Evolutionary conservation across 1,140 invertebrate genomes (phyloP).

Genomic region (Drosophila guanche): DNA sequence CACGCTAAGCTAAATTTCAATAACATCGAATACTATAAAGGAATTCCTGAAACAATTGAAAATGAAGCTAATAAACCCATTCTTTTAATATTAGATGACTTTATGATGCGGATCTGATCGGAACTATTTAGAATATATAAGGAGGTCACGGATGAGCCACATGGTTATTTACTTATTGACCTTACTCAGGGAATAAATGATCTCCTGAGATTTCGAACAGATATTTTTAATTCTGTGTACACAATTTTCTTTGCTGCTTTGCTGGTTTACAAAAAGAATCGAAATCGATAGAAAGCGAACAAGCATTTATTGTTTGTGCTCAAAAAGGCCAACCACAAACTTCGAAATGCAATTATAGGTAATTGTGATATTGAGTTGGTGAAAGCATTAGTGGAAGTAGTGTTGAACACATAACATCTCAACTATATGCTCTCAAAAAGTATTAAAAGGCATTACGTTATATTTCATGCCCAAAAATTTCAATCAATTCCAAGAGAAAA

Average conservation of each 20-base stretch:
- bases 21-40: too few relatives aligned
- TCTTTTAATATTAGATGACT: too few relatives aligned
- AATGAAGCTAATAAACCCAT: too few relatives aligned
- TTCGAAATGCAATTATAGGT: slow-evolving; percentile 5
- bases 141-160: slow-evolving; percentile 2
- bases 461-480: slow-evolving; percentile 1
- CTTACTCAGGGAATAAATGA: slow-evolving; percentile 8
- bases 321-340: slow-evolving; percentile 1
- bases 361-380: background rate
- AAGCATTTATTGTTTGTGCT: slow-evolving; percentile 12
- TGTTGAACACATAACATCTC: slow-evolving; percentile 1
- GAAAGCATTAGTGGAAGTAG: slow-evolving; percentile 2
- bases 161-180: slow-evolving; percentile 18
- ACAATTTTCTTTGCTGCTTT: slow-evolving; percentile 6
- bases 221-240: slow-evolving; percentile 7
- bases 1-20: too few relatives aligned
- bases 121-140: slow-evolving; percentile 10
- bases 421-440: background rate
- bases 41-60: too few relatives aligned
- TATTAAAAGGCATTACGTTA: slow-evolving; percentile 12
- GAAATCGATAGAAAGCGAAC: slow-evolving; percentile 11
- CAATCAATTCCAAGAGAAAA: slow-evolving; percentile 1
- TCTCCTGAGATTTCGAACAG: slow-evolving; percentile 5
- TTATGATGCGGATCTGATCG: too few relatives aligned
- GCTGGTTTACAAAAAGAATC: slow-evolving; percentile 17